These are phyloP conservation scores for Oscheius sp. DNA, from an alignment of 1,140 invertebrate species.

Conservation along the genomic window DNA sequence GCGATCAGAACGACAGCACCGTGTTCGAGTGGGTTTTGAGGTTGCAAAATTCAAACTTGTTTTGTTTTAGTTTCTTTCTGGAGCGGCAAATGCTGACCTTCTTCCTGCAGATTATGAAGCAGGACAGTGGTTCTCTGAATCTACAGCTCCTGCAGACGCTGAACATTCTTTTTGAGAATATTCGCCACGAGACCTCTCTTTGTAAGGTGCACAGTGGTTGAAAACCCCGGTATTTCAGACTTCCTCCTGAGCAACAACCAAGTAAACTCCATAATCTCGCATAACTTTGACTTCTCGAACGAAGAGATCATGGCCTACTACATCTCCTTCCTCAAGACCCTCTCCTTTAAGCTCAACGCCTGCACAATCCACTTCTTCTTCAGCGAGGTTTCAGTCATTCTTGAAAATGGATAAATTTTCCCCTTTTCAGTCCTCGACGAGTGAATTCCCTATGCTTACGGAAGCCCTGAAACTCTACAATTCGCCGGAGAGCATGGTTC, in stretches of 20 bases:
- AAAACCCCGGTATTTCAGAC: constrained; percentile 75
- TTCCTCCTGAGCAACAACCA: constrained; percentile 98
- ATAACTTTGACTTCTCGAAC: constrained; percentile 99
- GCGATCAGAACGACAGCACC: constrained; percentile 97
- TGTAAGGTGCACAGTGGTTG: constrained; percentile 73
- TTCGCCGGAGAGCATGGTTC: constrained; percentile 95
- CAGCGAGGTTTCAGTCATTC: constrained; percentile 87
- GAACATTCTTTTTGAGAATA: constrained; percentile 99
- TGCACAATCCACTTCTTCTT: constrained; percentile 99
- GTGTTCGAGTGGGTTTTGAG: constrained; percentile 88
- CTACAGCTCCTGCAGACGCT: constrained; percentile 94
- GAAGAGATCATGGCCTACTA: constrained; percentile 99
- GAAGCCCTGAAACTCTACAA: constrained; percentile 99
- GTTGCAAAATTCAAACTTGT: constrained; percentile 11
- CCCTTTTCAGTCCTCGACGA: no score
- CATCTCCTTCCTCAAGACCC: constrained; percentile 95
- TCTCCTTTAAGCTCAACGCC: constrained; percentile 94
- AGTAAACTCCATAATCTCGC: constrained; percentile 97
- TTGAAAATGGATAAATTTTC: no score
- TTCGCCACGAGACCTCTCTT: constrained; percentile 85
- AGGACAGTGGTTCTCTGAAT: constrained; percentile 94
- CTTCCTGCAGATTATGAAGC: constrained; percentile 93
- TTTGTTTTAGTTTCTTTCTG: constrained; percentile 80
- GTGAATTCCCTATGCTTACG: constrained; percentile 97
- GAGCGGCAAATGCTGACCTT: constrained; percentile 99